A percentile compares a stretch with the other conserved stretches of the same genome.
phyloP scores from a whole-genome alignment of 2,888 invertebrate genomes.

The Euspilapteryx auroguttella region DNA sequence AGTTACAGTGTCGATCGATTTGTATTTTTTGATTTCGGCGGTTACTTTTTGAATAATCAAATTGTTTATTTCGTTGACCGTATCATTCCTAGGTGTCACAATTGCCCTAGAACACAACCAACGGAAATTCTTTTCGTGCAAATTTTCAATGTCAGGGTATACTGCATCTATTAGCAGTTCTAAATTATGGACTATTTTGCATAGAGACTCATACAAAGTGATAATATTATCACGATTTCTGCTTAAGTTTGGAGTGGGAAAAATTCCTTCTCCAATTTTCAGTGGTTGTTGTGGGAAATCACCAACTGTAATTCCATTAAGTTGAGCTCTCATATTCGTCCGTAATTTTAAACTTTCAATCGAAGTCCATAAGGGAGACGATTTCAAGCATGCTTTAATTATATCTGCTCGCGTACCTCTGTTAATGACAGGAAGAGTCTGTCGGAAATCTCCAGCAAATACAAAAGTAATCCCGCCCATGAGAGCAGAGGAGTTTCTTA shows the following conservation, averaged over 20 bases:
- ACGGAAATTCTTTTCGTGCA: no score
- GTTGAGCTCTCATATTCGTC: not conserved
- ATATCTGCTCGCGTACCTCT: not conserved
- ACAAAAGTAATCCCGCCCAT: not conserved
- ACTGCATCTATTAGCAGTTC: no score
- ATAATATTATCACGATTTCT: no score
- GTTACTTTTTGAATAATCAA: not conserved
- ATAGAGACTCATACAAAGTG: no score
- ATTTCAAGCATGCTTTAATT: not conserved
- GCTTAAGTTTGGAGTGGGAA: no score
- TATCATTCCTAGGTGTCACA: not conserved
- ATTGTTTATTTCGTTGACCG: not conserved
- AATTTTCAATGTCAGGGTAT: no score
- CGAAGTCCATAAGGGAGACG: not conserved
- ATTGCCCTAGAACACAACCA: not conserved
- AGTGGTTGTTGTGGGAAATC: no score
- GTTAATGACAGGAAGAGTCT: not conserved
- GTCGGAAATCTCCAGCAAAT: not conserved
- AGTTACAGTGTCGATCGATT: not conserved
- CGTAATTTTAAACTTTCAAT: not conserved
- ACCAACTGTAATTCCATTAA: no score
- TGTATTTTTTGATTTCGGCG: not conserved
- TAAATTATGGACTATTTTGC: no score
- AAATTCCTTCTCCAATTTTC: no score
- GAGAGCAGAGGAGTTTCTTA: not conserved